Evolutionary conservation across 2,888 invertebrate genomes (phyloP), one percentile per base, ranked within the genome.

Genomic region (Dryocosmus kuriphilus): DNA sequence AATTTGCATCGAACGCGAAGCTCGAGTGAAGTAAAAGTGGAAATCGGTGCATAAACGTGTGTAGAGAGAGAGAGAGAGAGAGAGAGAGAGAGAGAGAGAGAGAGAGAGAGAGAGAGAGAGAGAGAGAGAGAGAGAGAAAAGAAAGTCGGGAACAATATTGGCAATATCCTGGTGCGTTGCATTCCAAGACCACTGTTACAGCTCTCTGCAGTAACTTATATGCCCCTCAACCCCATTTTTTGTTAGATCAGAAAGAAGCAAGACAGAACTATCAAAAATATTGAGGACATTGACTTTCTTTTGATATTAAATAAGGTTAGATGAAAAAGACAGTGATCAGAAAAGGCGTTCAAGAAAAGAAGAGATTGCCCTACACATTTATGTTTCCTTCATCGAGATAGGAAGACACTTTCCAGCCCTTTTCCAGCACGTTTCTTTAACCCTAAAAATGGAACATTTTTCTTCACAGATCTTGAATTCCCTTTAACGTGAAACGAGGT

Each of bases 1-100:
- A 67, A 67, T 67, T 67, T 67, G 67, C 67, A 67, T 67, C n/a
- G 19, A 67, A 46, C 46, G 46, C 67, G 67, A 46, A 35, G 63
- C 32, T 38, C 32, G 46, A 16, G 41, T 46, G n/a, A 38, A 67
- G 65, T 24, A 38, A 22, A 65, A 65, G 35, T 65, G 35, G 63
- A 41, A 67, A 67, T 67, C 67, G 67, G 41, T 67, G 27, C 35
- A 63, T 46, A 30, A 67, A 67, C 46, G 67, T 67, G 67, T 46
- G 19, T 24, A 41, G 22, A n/a, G n/a, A n/a, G n/a, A n/a, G n/a
- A n/a, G n/a, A n/a, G n/a, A n/a, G n/a, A n/a, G n/a, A n/a, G n/a
- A n/a, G n/a, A n/a, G n/a, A n/a, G n/a, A n/a, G n/a, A n/a, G n/a
- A n/a, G n/a, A n/a, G n/a, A n/a, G n/a, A n/a, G n/a, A n/a, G n/a